These are phyloP conservation scores for Hipposideros armiger DNA, from an alignment of 2,113 vertebrate genomes.

Conservation along the genomic window DNA sequence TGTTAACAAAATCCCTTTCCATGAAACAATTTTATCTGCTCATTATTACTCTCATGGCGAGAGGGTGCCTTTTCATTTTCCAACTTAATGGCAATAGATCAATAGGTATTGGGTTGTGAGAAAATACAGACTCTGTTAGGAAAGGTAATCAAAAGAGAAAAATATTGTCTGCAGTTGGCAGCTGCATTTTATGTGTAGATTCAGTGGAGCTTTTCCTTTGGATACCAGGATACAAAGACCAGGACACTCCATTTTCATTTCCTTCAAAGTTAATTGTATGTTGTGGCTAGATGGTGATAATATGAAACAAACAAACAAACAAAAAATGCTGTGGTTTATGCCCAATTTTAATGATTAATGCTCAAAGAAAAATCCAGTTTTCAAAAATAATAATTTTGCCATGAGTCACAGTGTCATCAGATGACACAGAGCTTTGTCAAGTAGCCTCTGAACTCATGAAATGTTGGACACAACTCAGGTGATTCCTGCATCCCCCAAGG, in stretches of 20 bases:
- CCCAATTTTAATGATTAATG: not conserved
- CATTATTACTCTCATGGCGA: not conserved
- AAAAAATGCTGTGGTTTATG: not conserved
- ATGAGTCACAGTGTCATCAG: not conserved
- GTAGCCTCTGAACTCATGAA: not conserved
- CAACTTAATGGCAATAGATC: not conserved
- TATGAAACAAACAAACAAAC: not conserved
- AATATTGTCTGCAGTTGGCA: not conserved
- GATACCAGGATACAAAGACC: not conserved
- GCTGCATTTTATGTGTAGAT: not conserved
- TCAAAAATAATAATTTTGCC: slow-evolving; percentile 32
- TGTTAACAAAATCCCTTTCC: slow-evolving; percentile 34
- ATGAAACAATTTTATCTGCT: not conserved
- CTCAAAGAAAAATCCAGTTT: not conserved
- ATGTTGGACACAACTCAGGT: not conserved
- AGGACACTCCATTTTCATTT: not conserved
- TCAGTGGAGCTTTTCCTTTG: not conserved
- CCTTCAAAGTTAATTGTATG: slow-evolving; percentile 29
- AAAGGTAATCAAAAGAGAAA: not conserved
- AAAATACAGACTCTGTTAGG: slow-evolving; percentile 7
- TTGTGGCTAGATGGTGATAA: not conserved
- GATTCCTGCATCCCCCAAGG: not conserved
- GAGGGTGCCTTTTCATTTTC: not conserved
- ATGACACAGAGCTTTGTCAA: not conserved
- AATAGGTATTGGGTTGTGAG: not conserved